phyloP scores from a whole-genome alignment of 2,113 vertebrate species.

The Daphoenositta chrysoptera region DNA sequence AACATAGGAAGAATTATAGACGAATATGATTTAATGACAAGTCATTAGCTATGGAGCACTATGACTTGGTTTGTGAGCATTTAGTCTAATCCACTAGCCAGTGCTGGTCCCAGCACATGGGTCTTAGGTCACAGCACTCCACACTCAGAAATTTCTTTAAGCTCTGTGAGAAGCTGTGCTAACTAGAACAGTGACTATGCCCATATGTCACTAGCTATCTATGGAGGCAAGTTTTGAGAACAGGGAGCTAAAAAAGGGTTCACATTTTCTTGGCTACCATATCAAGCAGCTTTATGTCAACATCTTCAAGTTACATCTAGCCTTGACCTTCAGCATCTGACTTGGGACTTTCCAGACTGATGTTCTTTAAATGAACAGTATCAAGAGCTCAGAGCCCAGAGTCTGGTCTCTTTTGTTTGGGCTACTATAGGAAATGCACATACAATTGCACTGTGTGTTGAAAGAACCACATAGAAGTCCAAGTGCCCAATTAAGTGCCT shows the following conservation, averaged over 20 bases:
- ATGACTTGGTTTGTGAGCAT: neutral
- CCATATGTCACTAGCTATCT: neutral
- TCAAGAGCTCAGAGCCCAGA: neutral
- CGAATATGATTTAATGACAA: neutral
- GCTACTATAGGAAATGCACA: neutral
- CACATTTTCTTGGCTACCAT: slow-evolving; percentile 2
- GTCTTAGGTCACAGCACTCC: neutral
- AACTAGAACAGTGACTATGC: neutral
- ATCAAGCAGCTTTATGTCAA: slow-evolving; percentile 8
- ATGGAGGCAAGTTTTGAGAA: neutral
- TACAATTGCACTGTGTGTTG: neutral
- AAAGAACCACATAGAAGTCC: neutral
- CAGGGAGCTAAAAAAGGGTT: neutral
- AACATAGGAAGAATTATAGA: too few species aligned
- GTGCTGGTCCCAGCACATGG: neutral
- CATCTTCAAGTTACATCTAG: slow-evolving; percentile 36
- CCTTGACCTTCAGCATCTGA: slow-evolving; percentile 16
- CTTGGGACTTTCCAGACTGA: neutral
- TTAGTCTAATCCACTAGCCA: neutral
- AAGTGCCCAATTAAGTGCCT: neutral
- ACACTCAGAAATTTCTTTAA: neutral
- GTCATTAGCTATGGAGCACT: neutral
- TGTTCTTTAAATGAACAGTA: neutral
- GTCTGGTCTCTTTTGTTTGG: neutral
- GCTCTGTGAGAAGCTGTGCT: neutral